Evolutionary conservation across 1,140 invertebrate genomes (phyloP), one percentile per base, ranked within the genome.

Genomic region (Marisa cornuarietis): DNA sequence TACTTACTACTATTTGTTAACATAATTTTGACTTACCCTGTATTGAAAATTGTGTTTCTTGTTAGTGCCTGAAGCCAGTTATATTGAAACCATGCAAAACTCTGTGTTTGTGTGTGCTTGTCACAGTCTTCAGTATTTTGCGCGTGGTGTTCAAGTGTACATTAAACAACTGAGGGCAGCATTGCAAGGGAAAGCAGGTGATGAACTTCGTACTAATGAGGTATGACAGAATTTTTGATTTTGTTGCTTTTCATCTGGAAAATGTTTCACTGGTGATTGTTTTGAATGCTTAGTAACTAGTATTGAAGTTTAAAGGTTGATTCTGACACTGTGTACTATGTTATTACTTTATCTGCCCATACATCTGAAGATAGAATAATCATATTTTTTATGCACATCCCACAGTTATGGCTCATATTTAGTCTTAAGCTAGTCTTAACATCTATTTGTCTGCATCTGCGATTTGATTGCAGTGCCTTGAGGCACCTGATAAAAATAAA

Each of bases 121-220:
- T 73, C 69, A 87, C 85, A 93, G 94, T 84, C 91, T 99, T 71
- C 96, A 98, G 89, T 99, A 97, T 91, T 95, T 98, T 89, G 96
- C 96, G 0, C 93, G 97, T 80, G 95, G 96, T 22, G 96, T 96
- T 84, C 96, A 98, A 92, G 96, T 95, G 54, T 97, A 97, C 85
- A 96, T 97, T 72, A 97, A 97, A 87, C 96, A 96, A 85, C 89
- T 98, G n/a, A 93, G 95, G 80, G 95, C 96, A 92, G 94, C 95
- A 63, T 93, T 97, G n/a, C 94, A 95, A 89, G 94, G 94, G 65
- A 96, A 96, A 90, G 93, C 94, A 76, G 93, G 93, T 22, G 90
- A 91, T 31, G 87, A 87, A 49, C 81, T 91, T 24, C 91, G 92
- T 85, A 88, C 86, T 65, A 92, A 92, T 74, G 91, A 93, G 87